Percentiles rank a stretch among this genome's conserved stretches.
Evolutionary conservation across 2,113 vertebrate genomes (phyloP).

Genomic region (Cyanistes caeruleus): DNA sequence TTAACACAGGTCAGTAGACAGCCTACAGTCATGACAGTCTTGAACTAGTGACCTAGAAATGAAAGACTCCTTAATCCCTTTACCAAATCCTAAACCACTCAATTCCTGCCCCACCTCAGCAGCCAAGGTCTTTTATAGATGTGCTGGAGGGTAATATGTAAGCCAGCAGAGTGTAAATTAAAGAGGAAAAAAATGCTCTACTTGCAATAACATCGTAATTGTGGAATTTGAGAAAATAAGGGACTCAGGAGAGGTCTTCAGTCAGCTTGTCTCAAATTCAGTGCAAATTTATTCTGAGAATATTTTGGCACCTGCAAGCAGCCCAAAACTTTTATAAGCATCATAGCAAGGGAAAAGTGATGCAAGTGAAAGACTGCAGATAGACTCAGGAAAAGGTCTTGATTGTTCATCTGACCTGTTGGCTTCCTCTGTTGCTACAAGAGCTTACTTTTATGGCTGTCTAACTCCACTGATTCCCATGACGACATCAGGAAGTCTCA

Average conservation of each 20-base stretch:
- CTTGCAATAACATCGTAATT: slow-evolving; percentile 60
- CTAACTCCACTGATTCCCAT: background rate
- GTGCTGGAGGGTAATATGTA: slow-evolving; percentile 46
- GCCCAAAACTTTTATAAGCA: slow-evolving; percentile 63
- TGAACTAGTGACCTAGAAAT: slow-evolving; percentile 70
- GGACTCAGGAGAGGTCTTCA: slow-evolving; percentile 68
- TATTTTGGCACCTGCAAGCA: slow-evolving; percentile 67
- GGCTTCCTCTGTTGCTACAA: background rate
- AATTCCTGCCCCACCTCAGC: slow-evolving; percentile 62
- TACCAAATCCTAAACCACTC: slow-evolving; percentile 70
- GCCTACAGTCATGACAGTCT: slow-evolving; percentile 67
- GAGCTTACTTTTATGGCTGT: background rate
- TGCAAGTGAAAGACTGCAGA: slow-evolving; percentile 64
- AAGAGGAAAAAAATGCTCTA: slow-evolving; percentile 45
- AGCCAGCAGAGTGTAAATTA: slow-evolving; percentile 66
- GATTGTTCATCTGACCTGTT: slow-evolving; percentile 67
- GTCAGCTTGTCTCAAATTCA: slow-evolving; percentile 67
- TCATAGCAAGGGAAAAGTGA: slow-evolving; percentile 41
- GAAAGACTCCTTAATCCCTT: slow-evolving; percentile 66
- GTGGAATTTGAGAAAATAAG: slow-evolving; percentile 68
- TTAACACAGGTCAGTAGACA: slow-evolving; percentile 63
- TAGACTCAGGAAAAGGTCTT: slow-evolving; percentile 56
- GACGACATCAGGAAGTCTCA: background rate
- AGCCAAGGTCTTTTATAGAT: slow-evolving; percentile 55
- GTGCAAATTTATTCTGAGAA: slow-evolving; percentile 69